Conservation (phyloP, 2,888 invertebrate species). For the Aphelenchoides bicaudatus region DNA sequence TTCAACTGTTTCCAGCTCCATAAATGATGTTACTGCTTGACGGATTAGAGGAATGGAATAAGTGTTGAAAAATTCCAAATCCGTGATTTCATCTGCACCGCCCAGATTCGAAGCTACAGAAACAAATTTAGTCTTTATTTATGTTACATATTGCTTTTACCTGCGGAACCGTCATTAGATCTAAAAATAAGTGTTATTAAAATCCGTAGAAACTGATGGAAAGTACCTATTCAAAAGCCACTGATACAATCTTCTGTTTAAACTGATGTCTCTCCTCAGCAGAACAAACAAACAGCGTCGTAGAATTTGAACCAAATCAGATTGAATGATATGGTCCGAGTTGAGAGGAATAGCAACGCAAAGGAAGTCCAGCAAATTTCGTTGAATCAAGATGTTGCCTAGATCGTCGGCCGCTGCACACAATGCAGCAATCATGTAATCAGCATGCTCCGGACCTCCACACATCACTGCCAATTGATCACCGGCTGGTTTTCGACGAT, state of each 20-base stretch:
- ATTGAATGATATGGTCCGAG: constrained; percentile 65
- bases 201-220: not conserved
- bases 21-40: constrained; percentile 33
- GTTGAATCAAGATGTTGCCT: constrained; percentile 73
- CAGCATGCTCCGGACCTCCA: constrained; percentile 72
- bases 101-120: constrained; percentile 12
- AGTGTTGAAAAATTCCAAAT: constrained; percentile 36
- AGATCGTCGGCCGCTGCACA: constrained; percentile 43
- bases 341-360: constrained; percentile 79
- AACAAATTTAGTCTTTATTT: no score
- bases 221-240: constrained; percentile 68
- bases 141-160: no score
- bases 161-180: constrained; percentile 2
- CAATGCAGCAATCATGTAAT: constrained; percentile 70
- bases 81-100: constrained; percentile 38
- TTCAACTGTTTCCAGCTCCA: constrained; percentile 46
- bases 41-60: constrained; percentile 40
- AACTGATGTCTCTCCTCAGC: constrained; percentile 79
- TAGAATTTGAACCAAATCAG: constrained; percentile 51
- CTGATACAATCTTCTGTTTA: constrained; percentile 78
- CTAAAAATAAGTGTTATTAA: constrained; percentile 2
- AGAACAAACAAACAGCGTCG: constrained; percentile 67
- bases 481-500: constrained; percentile 74
- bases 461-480: constrained; percentile 76
- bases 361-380: constrained; percentile 78